Percentiles rank a stretch among this genome's conserved stretches.
These are phyloP conservation scores for Agrochola lychnidis DNA, from an alignment of 2,888 invertebrate species.

Conservation along the genomic window DNA sequence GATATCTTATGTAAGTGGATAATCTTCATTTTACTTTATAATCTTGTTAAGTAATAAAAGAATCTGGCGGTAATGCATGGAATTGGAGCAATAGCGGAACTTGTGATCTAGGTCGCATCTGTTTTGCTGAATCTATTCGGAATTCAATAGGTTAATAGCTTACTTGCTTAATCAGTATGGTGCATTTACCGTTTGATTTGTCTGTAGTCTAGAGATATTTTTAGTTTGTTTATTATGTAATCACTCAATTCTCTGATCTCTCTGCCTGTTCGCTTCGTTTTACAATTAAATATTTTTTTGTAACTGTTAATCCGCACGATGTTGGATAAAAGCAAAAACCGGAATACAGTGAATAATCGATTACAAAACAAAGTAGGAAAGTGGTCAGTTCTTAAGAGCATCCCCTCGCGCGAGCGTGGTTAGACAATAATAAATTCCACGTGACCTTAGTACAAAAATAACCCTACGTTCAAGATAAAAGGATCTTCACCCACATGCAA, in stretches of 20 bases:
- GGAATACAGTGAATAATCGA: neutral
- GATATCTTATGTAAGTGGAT: conserved; percentile 59
- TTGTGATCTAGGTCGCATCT: conserved; percentile 18
- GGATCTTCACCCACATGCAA: conserved; percentile 1
- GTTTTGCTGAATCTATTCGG: conserved; percentile 15
- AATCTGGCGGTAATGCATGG: conserved; percentile 45
- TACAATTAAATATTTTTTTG: neutral
- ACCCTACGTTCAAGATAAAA: conserved; percentile 17
- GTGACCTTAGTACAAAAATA: conserved; percentile 22
- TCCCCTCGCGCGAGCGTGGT: conserved; percentile 1
- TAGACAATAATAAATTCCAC: conserved; percentile 8
- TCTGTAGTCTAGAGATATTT: neutral
- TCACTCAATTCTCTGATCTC: neutral
- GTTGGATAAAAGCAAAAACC: neutral
- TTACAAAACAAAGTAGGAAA: neutral
- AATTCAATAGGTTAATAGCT: neutral
- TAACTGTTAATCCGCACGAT: neutral
- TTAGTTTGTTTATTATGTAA: neutral
- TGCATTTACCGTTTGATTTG: neutral
- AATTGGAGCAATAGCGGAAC: conserved; percentile 28
- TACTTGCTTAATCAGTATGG: conserved; percentile 1
- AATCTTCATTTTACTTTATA: conserved; percentile 65
- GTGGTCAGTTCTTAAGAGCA: conserved; percentile 3
- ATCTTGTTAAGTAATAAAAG: conserved; percentile 49
- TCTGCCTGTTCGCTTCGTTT: neutral